A percentile compares a stretch with the other conserved stretches of the same genome.
These are phyloP conservation scores for Coecobrya sp. DNA, from an alignment of 2,888 invertebrate species.

Conservation along the genomic window DNA sequence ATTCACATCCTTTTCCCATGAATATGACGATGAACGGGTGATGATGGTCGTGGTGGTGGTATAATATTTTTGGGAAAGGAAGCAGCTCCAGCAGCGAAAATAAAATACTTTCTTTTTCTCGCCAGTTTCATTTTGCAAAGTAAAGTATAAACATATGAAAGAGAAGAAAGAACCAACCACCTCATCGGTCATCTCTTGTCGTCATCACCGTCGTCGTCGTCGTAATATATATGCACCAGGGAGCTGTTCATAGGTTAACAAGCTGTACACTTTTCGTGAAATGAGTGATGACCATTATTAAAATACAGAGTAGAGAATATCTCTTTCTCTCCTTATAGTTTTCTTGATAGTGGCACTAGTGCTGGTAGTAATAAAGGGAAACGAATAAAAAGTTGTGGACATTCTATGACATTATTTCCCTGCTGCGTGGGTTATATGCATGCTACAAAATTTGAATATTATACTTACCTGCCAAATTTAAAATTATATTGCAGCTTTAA, in stretches of 20 bases:
- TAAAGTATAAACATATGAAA: no score
- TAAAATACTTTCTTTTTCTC: neutral
- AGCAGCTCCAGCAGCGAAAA: neutral
- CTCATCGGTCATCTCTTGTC: conserved; percentile 56
- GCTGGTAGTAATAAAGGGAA: conserved; percentile 47
- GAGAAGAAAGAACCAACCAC: conserved; percentile 1
- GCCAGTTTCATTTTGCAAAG: neutral
- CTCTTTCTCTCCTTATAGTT: neutral
- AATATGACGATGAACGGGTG: neutral
- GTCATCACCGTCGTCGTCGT: neutral
- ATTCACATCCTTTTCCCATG: conserved; percentile 11
- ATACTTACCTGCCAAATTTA: neutral
- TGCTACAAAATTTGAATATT: neutral
- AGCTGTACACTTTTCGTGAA: neutral
- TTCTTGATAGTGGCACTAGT: neutral
- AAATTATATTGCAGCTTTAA: neutral
- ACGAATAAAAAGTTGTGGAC: conserved; percentile 37
- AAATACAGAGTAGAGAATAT: neutral
- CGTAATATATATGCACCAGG: neutral
- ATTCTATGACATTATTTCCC: neutral
- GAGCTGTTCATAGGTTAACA: conserved; percentile 20
- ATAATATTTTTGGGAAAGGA: neutral
- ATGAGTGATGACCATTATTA: conserved; percentile 36
- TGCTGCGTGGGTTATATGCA: no score
- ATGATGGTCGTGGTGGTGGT: neutral